These are phyloP conservation scores for Stichodactyla mertensii DNA, from an alignment of 64 coral and sea anemone genomes.

Conservation along the genomic window DNA sequence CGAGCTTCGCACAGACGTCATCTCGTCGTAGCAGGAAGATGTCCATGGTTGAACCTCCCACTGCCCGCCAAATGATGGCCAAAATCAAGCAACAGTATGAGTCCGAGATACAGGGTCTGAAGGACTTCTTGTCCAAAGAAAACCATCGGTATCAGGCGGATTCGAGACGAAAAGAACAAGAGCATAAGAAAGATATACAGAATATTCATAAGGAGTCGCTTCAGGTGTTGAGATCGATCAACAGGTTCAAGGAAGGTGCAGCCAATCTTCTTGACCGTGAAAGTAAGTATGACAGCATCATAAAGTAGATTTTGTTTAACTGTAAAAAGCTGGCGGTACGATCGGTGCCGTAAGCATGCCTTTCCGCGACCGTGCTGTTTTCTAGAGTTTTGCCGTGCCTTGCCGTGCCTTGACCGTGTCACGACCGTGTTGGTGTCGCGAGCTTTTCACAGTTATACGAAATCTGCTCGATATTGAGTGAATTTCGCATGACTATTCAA, in stretches of 20 bases:
- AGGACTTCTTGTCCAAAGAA: constrained; percentile 67
- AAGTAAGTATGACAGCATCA: constrained; percentile 43
- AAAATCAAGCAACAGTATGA: constrained; percentile 90
- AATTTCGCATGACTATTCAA: too few relatives aligned
- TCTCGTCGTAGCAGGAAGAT: constrained; percentile 35
- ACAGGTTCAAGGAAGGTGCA: constrained; percentile 87
- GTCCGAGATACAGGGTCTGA: constrained; percentile 78
- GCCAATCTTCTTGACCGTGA: constrained; percentile 84
- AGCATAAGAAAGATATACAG: constrained; percentile 75
- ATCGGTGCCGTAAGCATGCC: too few relatives aligned
- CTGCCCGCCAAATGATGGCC: constrained; percentile 84
- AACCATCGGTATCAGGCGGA: constrained; percentile 80
- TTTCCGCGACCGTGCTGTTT: too few relatives aligned
- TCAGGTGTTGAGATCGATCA: constrained; percentile 72
- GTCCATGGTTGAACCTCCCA: constrained; percentile 53
- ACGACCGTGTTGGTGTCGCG: too few relatives aligned
- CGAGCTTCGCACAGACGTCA: constrained; percentile 43
- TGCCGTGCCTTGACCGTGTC: too few relatives aligned
- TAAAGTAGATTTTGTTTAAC: background rate
- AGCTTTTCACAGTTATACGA: too few relatives aligned
- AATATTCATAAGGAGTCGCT: constrained; percentile 90
- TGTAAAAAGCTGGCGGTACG: too few relatives aligned
- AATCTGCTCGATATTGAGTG: too few relatives aligned
- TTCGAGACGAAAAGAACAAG: constrained; percentile 63
- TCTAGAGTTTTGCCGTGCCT: too few relatives aligned